phyloP scores from a whole-genome alignment of 2,113 vertebrate genomes.

The Bufo gargarizans region DNA sequence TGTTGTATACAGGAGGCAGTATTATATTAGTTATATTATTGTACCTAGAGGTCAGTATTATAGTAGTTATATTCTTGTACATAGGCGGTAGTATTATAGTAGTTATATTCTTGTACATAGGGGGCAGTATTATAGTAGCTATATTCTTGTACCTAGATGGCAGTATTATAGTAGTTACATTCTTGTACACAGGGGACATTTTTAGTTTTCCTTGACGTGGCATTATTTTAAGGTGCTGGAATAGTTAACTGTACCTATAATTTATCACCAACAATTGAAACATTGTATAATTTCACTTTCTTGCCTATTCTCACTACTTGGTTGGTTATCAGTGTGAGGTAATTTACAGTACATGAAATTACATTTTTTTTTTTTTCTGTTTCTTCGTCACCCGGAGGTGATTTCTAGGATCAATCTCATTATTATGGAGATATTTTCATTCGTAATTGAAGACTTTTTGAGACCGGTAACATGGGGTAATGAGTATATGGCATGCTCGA shows the following conservation, averaged over 20 bases:
- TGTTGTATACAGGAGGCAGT: no score
- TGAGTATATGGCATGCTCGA: neutral
- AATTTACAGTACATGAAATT: neutral
- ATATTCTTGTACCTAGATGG: neutral
- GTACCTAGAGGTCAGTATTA: no score
- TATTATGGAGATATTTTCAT: conserved; percentile 29
- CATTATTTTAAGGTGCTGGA: neutral
- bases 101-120: neutral
- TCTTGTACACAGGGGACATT: neutral
- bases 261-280: neutral
- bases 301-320: neutral
- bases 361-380: neutral
- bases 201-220: neutral
- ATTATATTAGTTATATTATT: no score
- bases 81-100: conserved; percentile 1
- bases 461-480: neutral
- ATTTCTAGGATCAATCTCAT: neutral
- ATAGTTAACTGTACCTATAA: neutral
- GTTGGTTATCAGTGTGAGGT: neutral
- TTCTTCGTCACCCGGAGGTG: neutral
- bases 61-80: neutral
- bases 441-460: conserved; percentile 3
- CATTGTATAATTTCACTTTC: neutral
- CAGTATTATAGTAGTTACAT: no score
- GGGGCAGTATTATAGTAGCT: neutral